These are phyloP conservation scores for Buphagus erythrorhynchus DNA, from an alignment of 2,797 vertebrate genomes.

Conservation along the genomic window DNA sequence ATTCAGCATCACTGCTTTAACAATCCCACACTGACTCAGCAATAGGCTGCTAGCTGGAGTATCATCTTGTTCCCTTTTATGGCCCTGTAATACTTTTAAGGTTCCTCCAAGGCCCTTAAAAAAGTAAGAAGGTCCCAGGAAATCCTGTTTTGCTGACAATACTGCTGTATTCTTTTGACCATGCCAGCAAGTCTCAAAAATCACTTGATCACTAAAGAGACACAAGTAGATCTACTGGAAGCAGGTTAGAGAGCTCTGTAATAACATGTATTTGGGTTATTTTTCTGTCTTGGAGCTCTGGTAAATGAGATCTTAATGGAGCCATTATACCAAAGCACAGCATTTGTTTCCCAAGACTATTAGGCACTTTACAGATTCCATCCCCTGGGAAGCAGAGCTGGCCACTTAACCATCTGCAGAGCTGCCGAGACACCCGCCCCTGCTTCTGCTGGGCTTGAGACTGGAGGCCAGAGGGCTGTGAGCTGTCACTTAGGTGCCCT, in stretches of 20 bases:
- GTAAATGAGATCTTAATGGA: neutral
- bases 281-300: neutral
- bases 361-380: neutral
- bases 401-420: neutral
- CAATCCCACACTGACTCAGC: neutral
- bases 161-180: neutral
- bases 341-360: neutral
- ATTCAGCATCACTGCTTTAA: neutral
- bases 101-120: neutral
- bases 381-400: neutral
- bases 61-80: neutral
- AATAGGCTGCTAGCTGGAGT: neutral
- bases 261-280: neutral
- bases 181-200: neutral
- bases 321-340: neutral
- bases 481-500: neutral
- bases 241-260: neutral
- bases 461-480: neutral
- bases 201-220: neutral
- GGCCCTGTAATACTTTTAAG: neutral
- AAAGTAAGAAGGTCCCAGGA: neutral
- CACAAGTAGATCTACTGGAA: neutral
- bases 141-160: neutral
- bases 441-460: neutral
- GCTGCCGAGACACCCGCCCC: rapidly evolving